Conservation (phyloP, 2,113 vertebrate genomes). For the Silurus glanis region DNA sequence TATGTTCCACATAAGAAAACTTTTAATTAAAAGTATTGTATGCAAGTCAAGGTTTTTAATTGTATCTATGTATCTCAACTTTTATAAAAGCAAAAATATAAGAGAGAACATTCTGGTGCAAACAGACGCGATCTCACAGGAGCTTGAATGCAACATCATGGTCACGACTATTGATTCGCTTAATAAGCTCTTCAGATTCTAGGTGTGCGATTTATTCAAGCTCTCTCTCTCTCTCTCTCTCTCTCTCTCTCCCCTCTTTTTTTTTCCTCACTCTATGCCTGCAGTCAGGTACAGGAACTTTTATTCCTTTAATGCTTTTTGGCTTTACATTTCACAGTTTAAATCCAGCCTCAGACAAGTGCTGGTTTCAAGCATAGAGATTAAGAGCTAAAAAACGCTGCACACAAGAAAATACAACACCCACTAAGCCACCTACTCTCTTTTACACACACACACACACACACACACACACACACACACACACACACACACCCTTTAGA, state of each 20-base stretch:
- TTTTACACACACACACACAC: background rate
- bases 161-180: slow-evolving; percentile 6
- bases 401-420: background rate
- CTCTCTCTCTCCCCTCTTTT: background rate
- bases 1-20: background rate
- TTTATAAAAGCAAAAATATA: background rate
- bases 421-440: slow-evolving; percentile 1
- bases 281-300: slow-evolving; percentile 39
- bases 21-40: background rate
- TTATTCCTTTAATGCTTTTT: slow-evolving; percentile 27
- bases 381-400: background rate
- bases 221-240: slow-evolving; percentile 6
- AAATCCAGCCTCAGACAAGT: background rate
- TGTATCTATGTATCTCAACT: background rate
- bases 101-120: background rate
- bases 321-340: background rate
- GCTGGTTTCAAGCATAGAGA: background rate
- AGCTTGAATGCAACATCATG: background rate
- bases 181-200: background rate
- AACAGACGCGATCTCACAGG: background rate
- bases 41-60: background rate
- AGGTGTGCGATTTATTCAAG: background rate
- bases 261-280: slow-evolving; percentile 1
- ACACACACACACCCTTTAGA: background rate
- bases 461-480: background rate